Conservation (phyloP, 1,140 invertebrate species). For the Aphaenogaster floridana region DNA sequence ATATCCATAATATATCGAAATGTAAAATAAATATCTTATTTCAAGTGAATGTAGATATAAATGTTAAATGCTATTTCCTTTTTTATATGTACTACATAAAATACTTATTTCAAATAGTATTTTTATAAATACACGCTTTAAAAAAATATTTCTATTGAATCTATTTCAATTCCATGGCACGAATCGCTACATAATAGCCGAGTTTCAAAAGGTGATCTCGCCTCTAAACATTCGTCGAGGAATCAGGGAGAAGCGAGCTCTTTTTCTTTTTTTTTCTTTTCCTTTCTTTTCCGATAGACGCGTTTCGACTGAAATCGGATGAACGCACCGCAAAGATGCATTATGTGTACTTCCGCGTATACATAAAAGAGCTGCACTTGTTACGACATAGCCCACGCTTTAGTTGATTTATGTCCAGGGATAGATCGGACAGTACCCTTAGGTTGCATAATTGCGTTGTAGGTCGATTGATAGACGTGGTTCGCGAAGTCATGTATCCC, state of each 20-base stretch:
- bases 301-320: constrained; percentile 42
- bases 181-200: not conserved
- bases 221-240: constrained; percentile 25
- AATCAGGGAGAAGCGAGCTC: not conserved
- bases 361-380: constrained; percentile 73
- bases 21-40: too few species aligned
- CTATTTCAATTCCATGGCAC: not conserved
- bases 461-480: constrained; percentile 67
- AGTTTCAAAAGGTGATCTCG: not conserved
- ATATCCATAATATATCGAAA: too few species aligned
- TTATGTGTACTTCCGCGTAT: constrained; percentile 64
- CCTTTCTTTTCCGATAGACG: constrained; percentile 37
- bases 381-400: constrained; percentile 81
- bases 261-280: not conserved
- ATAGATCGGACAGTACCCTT: constrained; percentile 68
- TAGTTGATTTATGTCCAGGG: constrained; percentile 69
- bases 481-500: constrained; percentile 73
- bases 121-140: too few species aligned
- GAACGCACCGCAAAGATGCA: constrained; percentile 41
- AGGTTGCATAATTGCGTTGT: constrained; percentile 68
- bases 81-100: too few species aligned
- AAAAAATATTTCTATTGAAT: too few species aligned
- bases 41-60: too few species aligned
- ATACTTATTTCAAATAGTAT: too few species aligned
- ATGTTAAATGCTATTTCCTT: too few species aligned